Percentiles rank a stretch among this genome's conserved stretches.
phyloP scores from a whole-genome alignment of 2,797 vertebrate genomes.

The Malurus splendens region DNA sequence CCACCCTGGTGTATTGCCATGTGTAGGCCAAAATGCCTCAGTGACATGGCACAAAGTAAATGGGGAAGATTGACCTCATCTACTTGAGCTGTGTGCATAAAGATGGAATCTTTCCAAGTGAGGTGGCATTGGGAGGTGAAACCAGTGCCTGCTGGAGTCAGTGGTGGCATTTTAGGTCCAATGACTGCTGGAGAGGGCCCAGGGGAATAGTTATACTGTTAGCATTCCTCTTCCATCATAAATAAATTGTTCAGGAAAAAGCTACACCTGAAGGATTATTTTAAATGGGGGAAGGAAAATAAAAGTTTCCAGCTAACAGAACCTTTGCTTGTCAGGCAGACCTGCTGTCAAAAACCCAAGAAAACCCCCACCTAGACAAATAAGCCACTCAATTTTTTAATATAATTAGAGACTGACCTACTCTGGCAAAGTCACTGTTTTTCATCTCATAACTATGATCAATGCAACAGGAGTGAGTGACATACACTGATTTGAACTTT shows the following conservation, averaged over 20 bases:
- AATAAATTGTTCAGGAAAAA: background rate
- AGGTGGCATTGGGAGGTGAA: background rate
- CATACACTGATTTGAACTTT: conserved; percentile 29
- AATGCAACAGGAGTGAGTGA: conserved; percentile 38
- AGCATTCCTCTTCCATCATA: background rate
- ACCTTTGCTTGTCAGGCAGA: conserved; percentile 9
- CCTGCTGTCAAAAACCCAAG: background rate
- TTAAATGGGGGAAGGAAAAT: background rate
- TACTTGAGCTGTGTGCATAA: background rate
- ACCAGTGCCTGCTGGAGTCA: background rate
- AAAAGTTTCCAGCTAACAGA: background rate
- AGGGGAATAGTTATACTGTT: background rate
- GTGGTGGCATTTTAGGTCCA: background rate
- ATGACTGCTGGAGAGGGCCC: background rate
- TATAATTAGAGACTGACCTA: conserved; percentile 20
- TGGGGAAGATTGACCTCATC: background rate
- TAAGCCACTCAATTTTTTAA: background rate
- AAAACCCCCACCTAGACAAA: background rate
- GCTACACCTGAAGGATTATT: background rate
- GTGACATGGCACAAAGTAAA: background rate
- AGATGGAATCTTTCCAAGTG: background rate
- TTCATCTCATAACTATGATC: background rate
- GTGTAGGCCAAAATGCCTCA: background rate
- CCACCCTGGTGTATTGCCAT: background rate
- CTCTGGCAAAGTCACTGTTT: conserved; percentile 37